These are phyloP conservation scores for Chlamydotis undulata DNA, from an alignment of 2,113 vertebrate genomes.

Conservation along the genomic window DNA sequence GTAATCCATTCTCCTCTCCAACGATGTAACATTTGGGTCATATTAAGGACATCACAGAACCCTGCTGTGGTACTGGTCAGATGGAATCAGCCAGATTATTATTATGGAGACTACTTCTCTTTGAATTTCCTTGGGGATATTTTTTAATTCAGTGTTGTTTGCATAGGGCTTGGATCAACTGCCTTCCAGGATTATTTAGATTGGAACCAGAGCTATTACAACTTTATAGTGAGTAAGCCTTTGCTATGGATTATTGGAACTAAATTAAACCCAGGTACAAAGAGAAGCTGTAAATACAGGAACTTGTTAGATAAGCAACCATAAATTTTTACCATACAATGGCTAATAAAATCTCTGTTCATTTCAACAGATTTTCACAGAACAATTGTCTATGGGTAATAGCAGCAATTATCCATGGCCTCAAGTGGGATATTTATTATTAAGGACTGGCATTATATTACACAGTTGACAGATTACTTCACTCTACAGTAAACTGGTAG, in stretches of 20 bases:
- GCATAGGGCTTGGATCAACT: slow-evolving; percentile 35
- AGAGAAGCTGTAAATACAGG: slow-evolving; percentile 21
- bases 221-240: slow-evolving; percentile 2
- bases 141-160: slow-evolving; percentile 53
- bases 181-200: slow-evolving; percentile 58
- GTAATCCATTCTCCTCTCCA: neutral
- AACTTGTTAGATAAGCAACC: slow-evolving; percentile 4
- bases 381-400: neutral
- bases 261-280: slow-evolving; percentile 56
- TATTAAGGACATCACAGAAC: slow-evolving; percentile 31
- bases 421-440: neutral
- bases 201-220: slow-evolving; percentile 61
- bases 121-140: slow-evolving; percentile 54
- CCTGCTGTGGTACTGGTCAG: slow-evolving; percentile 17
- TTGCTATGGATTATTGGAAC: slow-evolving; percentile 33
- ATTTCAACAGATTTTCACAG: slow-evolving; percentile 9
- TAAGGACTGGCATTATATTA: neutral
- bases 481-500: neutral
- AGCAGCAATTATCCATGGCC: neutral
- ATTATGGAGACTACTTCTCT: slow-evolving; percentile 41
- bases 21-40: slow-evolving; percentile 2
- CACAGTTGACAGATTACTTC: neutral
- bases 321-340: neutral
- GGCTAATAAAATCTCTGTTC: neutral
- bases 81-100: slow-evolving; percentile 50